Percentiles rank a stretch among this genome's conserved stretches.
Evolutionary conservation across 2,888 invertebrate genomes (phyloP).

Genomic region (Dicycla oo): DNA sequence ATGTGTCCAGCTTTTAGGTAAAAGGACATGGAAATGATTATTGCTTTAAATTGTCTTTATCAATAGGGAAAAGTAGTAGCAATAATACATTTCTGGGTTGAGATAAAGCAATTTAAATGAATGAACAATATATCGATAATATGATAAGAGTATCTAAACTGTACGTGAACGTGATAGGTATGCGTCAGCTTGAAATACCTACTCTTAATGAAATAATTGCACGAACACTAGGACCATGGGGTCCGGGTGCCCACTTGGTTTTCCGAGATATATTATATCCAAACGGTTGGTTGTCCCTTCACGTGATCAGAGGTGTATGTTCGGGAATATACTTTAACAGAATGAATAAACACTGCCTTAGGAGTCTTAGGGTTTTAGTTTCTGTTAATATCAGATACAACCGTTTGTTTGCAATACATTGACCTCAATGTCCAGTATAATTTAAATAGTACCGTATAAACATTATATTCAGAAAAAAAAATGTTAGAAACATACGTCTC

Average conservation of each 20-base stretch:
- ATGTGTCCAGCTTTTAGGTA: neutral
- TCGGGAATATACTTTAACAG: neutral
- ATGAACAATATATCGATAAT: neutral
- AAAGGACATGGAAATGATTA: neutral
- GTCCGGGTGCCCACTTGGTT: neutral
- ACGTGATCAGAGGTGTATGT: too few relatives aligned
- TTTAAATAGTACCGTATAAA: too few relatives aligned
- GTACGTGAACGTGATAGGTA: neutral
- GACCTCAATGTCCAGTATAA: too few relatives aligned
- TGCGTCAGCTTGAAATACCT: neutral
- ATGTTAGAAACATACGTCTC: too few relatives aligned
- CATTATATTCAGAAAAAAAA: too few relatives aligned
- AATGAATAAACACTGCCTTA: neutral
- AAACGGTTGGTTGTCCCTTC: too few relatives aligned
- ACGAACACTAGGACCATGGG: neutral
- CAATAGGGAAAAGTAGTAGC: too few relatives aligned
- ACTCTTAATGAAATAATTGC: neutral
- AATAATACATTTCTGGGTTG: neutral
- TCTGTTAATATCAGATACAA: too few relatives aligned
- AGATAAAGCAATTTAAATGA: neutral
- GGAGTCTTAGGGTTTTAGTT: too few relatives aligned
- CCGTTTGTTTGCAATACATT: too few relatives aligned
- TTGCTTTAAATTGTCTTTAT: neutral
- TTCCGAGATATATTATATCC: too few relatives aligned
- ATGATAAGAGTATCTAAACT: neutral